A percentile compares a stretch with the other conserved stretches of the same genome.
Conservation (phyloP, 30 jellyfish, hydroid and myxozoan species). For the Cassiopea andromeda region DNA sequence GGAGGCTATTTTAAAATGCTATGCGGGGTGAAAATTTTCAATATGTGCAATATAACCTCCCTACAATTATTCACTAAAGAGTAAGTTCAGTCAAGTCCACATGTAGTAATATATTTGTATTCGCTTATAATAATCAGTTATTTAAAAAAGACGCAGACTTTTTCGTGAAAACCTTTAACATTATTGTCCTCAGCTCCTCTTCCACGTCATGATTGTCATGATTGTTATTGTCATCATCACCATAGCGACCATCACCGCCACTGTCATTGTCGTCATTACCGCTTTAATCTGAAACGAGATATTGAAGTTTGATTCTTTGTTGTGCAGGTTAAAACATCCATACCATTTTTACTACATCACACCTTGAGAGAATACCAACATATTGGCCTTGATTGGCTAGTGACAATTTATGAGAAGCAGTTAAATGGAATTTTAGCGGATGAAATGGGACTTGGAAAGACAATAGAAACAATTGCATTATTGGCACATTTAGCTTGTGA, state of each 20-base stretch:
- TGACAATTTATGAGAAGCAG: conserved; percentile 91
- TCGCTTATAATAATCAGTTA: too few species aligned
- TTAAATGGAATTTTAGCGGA: conserved; percentile 96
- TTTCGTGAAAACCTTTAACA: not conserved
- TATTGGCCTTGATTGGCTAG: conserved; percentile 98
- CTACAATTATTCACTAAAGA: too few species aligned
- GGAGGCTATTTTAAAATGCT: too few species aligned
- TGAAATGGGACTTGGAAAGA: conserved; percentile 99
- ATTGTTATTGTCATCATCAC: not conserved
- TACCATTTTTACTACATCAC: conserved; percentile 89
- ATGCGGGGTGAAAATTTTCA: too few species aligned
- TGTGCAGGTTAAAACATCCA: conserved; percentile 81
- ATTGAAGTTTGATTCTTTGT: not conserved
- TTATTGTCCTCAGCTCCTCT: not conserved
- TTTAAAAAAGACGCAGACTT: too few species aligned
- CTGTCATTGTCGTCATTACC: not conserved
- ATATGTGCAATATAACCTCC: too few species aligned
- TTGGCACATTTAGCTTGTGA: conserved; percentile 96
- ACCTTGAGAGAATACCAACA: conserved; percentile 93
- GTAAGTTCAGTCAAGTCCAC: too few species aligned
- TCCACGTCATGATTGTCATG: not conserved
- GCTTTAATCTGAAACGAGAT: not conserved
- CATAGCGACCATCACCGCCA: not conserved
- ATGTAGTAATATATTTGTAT: too few species aligned
- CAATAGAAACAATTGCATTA: conserved; percentile 95